Percentiles rank a stretch among this genome's conserved stretches.
Evolutionary conservation across 2,888 invertebrate genomes (phyloP).

Genomic region (Charanyca ferruginea): DNA sequence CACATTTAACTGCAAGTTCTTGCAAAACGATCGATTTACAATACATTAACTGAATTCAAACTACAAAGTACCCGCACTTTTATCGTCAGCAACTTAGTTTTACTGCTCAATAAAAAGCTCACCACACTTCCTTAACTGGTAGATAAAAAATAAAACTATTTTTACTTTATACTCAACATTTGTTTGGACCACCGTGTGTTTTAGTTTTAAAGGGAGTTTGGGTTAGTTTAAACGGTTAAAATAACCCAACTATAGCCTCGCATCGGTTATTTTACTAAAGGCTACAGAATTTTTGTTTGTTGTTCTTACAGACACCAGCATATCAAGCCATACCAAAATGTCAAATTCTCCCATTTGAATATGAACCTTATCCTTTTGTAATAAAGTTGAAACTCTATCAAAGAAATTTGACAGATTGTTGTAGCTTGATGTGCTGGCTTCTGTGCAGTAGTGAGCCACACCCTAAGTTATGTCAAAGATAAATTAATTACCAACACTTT

Average conservation of each 20-base stretch:
- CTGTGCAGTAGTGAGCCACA: background rate
- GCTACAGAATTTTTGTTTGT: conserved; percentile 12
- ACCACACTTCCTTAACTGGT: conserved; percentile 65
- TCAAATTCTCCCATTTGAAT: too few relatives aligned
- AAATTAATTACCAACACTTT: too few relatives aligned
- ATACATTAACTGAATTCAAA: conserved; percentile 62
- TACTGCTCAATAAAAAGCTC: conserved; percentile 68
- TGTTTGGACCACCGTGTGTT: conserved; percentile 58
- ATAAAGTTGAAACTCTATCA: too few relatives aligned
- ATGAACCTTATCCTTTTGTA: too few relatives aligned
- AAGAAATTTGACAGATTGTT: too few relatives aligned
- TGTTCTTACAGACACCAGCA: too few relatives aligned
- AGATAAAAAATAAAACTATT: conserved; percentile 63
- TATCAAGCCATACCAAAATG: too few relatives aligned
- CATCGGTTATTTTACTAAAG: background rate
- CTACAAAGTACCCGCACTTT: conserved; percentile 66
- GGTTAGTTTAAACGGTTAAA: conserved; percentile 10
- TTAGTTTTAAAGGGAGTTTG: conserved; percentile 18
- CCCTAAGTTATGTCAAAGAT: background rate
- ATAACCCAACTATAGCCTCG: background rate
- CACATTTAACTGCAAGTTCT: conserved; percentile 12
- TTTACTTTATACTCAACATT: conserved; percentile 47
- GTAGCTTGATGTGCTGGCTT: too few relatives aligned
- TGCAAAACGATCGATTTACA: conserved; percentile 54
- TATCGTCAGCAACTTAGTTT: conserved; percentile 69